A percentile compares a stretch with the other conserved stretches of the same genome.
These are phyloP conservation scores for Drosophila jambulina DNA, from an alignment of 1,140 invertebrate genomes.

Conservation along the genomic window DNA sequence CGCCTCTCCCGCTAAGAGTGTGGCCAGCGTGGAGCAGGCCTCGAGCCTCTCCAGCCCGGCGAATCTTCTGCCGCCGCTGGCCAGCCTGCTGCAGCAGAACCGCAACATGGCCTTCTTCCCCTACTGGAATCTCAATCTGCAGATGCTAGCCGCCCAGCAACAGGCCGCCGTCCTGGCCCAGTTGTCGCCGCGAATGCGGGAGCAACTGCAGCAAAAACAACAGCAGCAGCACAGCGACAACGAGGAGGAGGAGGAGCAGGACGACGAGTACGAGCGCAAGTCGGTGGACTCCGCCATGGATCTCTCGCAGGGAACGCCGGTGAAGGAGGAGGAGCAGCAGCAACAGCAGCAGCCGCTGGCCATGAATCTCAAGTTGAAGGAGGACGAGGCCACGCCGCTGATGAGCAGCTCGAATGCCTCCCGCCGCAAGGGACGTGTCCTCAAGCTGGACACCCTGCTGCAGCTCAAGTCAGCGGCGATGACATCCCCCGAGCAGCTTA, in stretches of 20 bases:
- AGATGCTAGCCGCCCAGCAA: slow-evolving; percentile 85
- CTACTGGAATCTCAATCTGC: slow-evolving; percentile 84
- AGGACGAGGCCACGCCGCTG: slow-evolving; percentile 77
- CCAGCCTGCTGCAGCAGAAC: slow-evolving; percentile 79
- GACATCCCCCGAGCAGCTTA: slow-evolving; percentile 64
- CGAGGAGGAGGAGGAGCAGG: slow-evolving; percentile 70
- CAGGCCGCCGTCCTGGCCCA: slow-evolving; percentile 80
- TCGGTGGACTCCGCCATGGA: slow-evolving; percentile 80
- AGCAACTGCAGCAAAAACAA: slow-evolving; percentile 70
- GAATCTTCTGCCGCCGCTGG: slow-evolving; percentile 73
- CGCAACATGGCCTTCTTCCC: slow-evolving; percentile 84
- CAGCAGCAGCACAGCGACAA: slow-evolving; percentile 55
- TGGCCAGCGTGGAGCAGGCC: slow-evolving; percentile 51
- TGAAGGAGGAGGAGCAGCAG: slow-evolving; percentile 67
- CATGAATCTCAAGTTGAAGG: slow-evolving; percentile 73
- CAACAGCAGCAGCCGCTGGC: slow-evolving; percentile 54
- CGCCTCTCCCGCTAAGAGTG: slow-evolving; percentile 69
- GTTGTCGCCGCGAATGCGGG: slow-evolving; percentile 73
- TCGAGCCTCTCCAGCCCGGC: slow-evolving; percentile 46
- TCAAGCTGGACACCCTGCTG: slow-evolving; percentile 73
- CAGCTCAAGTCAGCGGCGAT: slow-evolving; percentile 65
- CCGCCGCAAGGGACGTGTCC: slow-evolving; percentile 73
- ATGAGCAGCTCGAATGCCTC: slow-evolving; percentile 64
- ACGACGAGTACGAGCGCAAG: slow-evolving; percentile 81
- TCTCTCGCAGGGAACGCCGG: slow-evolving; percentile 76